These are phyloP conservation scores for Brassicogethes aeneus DNA, from an alignment of 2,888 invertebrate species.

Conservation along the genomic window DNA sequence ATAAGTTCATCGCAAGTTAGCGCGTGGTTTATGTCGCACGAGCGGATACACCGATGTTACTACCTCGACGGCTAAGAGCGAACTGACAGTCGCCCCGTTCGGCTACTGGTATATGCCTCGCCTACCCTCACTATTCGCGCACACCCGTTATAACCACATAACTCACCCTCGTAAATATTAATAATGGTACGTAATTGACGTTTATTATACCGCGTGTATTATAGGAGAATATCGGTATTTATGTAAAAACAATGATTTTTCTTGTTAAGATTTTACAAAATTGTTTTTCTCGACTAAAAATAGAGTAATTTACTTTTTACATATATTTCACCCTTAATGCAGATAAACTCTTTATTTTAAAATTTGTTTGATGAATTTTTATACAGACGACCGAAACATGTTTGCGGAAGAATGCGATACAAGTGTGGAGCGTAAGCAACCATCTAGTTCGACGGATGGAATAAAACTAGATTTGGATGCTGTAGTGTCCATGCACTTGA, in stretches of 20 bases:
- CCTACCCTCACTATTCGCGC: slow-evolving; percentile 16
- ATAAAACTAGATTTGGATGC: slow-evolving; percentile 32
- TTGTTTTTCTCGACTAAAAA: no score
- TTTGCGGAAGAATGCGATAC: not conserved
- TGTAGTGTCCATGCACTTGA: slow-evolving; percentile 25
- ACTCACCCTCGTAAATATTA: slow-evolving; percentile 23
- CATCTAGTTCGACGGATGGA: slow-evolving; percentile 20
- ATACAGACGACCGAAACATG: no score
- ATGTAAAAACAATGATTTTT: slow-evolving; percentile 8
- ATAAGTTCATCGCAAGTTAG: not conserved
- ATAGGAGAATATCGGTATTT: slow-evolving; percentile 10
- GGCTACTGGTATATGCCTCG: slow-evolving; percentile 20
- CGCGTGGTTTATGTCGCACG: slow-evolving; percentile 9
- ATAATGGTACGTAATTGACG: slow-evolving; percentile 21
- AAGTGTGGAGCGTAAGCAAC: slow-evolving; percentile 12
- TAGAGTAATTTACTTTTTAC: no score
- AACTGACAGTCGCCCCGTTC: slow-evolving; percentile 22
- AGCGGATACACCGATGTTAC: slow-evolving; percentile 14
- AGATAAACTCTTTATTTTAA: no score
- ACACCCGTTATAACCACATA: slow-evolving; percentile 20
- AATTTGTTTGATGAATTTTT: no score
- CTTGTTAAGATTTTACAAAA: slow-evolving; percentile 3
- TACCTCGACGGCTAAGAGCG: slow-evolving; percentile 17
- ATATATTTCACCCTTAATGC: no score
- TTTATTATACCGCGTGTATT: slow-evolving; percentile 12